These are phyloP conservation scores for Hirtodrosophila duncani DNA, from an alignment of 2,888 invertebrate genomes.

Conservation along the genomic window DNA sequence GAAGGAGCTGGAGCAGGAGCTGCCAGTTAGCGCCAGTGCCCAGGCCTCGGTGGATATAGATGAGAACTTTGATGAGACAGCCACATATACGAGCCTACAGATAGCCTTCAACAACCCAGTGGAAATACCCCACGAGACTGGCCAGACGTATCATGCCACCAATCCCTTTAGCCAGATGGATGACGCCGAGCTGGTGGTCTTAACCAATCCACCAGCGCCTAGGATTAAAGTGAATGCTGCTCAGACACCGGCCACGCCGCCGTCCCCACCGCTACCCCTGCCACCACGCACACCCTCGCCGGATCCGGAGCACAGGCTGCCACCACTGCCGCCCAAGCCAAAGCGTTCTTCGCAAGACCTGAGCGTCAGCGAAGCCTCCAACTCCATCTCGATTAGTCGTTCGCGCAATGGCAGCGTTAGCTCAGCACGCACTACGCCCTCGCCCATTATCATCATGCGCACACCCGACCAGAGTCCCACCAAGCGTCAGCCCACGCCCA, in stretches of 20 bases:
- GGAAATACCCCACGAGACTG: conserved; percentile 80
- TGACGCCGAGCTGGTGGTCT: conserved; percentile 77
- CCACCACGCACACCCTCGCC: conserved; percentile 71
- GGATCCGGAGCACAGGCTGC: conserved; percentile 82
- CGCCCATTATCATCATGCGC: conserved; percentile 78
- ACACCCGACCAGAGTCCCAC: conserved; percentile 79
- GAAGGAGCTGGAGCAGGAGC: conserved; percentile 59
- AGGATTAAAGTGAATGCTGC: conserved; percentile 78
- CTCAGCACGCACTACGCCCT: conserved; percentile 73
- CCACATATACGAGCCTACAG: conserved; percentile 90
- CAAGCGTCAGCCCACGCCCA: conserved; percentile 79
- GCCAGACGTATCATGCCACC: conserved; percentile 29
- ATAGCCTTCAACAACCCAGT: conserved; percentile 91
- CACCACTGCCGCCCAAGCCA: conserved; percentile 90
- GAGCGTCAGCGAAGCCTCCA: conserved; percentile 50
- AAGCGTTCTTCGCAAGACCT: conserved; percentile 80
- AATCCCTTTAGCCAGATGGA: conserved; percentile 68
- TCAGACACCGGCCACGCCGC: conserved; percentile 72
- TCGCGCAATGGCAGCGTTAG: conserved; percentile 65
- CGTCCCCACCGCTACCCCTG: conserved; percentile 64
- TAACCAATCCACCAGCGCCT: conserved; percentile 79
- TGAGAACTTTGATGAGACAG: conserved; percentile 85
- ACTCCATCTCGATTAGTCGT: conserved; percentile 57
- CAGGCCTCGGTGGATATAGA: conserved; percentile 80
- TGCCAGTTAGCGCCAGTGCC: conserved; percentile 53